phyloP scores from a whole-genome alignment of 2,888 invertebrate genomes.

The Phyllotreta cruciferae region DNA sequence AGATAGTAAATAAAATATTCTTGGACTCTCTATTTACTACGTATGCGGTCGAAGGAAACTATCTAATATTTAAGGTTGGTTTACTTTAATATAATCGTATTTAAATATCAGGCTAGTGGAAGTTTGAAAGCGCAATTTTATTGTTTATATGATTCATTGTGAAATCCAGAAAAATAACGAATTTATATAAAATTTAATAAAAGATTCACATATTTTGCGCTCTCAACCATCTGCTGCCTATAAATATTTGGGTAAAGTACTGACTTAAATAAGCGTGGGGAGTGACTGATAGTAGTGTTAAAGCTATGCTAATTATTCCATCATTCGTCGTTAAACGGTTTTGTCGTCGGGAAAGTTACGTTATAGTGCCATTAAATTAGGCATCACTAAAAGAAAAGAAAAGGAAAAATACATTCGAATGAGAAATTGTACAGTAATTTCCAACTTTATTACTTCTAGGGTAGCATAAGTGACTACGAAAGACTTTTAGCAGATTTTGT shows the following conservation, averaged over 20 bases:
- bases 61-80: too few species aligned
- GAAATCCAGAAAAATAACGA: too few species aligned
- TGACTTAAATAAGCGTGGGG: slow-evolving; percentile 13
- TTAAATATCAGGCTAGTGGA: too few species aligned
- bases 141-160: too few species aligned
- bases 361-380: slow-evolving; percentile 50
- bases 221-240: too few species aligned
- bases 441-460: not conserved
- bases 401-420: not conserved
- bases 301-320: not conserved
- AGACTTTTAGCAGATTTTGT: slow-evolving; percentile 18
- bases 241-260: not conserved
- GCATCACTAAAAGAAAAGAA: slow-evolving; percentile 35
- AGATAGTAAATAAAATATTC: too few species aligned
- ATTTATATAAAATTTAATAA: too few species aligned
- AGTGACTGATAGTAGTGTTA: slow-evolving; percentile 7
- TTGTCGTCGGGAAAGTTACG: slow-evolving; percentile 41
- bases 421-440: slow-evolving; percentile 5
- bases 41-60: too few species aligned
- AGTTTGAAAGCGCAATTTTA: too few species aligned
- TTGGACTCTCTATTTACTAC: too few species aligned
- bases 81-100: too few species aligned
- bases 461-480: not conserved
- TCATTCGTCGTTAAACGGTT: not conserved
- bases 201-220: too few species aligned